Evolutionary conservation across 2,888 invertebrate genomes (phyloP), one percentile per base, ranked within the genome.

Genomic region (Morpho helenor): DNA sequence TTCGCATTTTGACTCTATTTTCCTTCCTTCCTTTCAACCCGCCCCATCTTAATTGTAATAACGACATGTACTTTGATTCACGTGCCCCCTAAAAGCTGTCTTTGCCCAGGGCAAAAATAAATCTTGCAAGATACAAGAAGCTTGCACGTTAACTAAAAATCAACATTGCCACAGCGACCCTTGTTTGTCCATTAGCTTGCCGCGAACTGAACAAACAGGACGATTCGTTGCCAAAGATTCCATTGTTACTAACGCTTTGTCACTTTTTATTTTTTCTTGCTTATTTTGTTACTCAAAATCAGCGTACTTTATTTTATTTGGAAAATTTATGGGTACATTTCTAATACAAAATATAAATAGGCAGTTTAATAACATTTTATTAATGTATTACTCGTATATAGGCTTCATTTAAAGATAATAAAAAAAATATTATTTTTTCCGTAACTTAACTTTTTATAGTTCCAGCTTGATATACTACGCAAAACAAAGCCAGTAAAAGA

Each of bases 161-260:
- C 87, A 87, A 87, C 87, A 87, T 78, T 75, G 82, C 66, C 61
- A 65, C 75, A 66, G 65, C 73, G 68, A 81, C 84, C 87, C 81
- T 80, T 89, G 87, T 88, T 88, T 88, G 88, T 85, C 88, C 88
- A 88, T 88, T 89, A 89, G 87, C 80, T 79, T 77, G 75, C 84
- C 79, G 76, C 82, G 78, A 79, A 80, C 84, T 77, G 77, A 72
- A 75, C 82, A 87, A 87, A 88, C 82, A 68, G 63, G 60, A 63
- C 62, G 65, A 65, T 59, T 71, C 69, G 66, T 68, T 71, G 70
- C 68, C 69, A 70, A 65, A 66, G 60, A 67, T 65, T 67, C 60
- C 59, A 61, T 67, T 68, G 63, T 67, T 68, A 61, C 59, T 56
- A 65, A 62, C 60, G 61, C 51, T 65, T 61, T 64, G 65, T 61